Conservation (phyloP, 2,113 vertebrate genomes). For the Macrotis lagotis region DNA sequence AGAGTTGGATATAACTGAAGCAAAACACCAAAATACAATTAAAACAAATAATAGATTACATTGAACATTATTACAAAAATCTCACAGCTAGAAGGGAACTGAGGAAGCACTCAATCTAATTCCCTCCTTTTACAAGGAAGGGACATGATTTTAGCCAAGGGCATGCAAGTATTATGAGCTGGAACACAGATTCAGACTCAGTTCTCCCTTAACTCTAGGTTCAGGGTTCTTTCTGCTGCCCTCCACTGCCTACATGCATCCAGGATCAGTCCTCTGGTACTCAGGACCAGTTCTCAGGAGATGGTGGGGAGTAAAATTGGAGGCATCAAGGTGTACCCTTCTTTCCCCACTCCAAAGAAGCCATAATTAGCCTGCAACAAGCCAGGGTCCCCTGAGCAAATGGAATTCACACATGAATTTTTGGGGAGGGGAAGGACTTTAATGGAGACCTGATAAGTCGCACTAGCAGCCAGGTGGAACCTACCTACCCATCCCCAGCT, state of each 20-base stretch:
- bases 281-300: not conserved
- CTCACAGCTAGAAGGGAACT: not conserved
- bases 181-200: not conserved
- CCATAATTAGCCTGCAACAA: not conserved
- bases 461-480: not conserved
- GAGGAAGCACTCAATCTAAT: not conserved
- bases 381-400: not conserved
- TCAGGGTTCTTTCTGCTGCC: not conserved
- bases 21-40: not conserved
- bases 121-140: not conserved
- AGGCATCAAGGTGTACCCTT: not conserved
- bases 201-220: not conserved
- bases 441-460: not conserved
- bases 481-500: not conserved
- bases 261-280: not conserved
- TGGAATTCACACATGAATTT: not conserved
- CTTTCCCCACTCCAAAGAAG: not conserved
- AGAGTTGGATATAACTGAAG: too few species aligned
- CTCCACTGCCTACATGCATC: not conserved
- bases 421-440: too few species aligned
- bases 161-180: not conserved
- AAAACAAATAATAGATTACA: not conserved
- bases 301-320: not conserved
- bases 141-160: not conserved
- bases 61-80: not conserved